Base-by-base conservation (phyloP, 2,888 invertebrate species). In the Epinotia nisella region DNA sequence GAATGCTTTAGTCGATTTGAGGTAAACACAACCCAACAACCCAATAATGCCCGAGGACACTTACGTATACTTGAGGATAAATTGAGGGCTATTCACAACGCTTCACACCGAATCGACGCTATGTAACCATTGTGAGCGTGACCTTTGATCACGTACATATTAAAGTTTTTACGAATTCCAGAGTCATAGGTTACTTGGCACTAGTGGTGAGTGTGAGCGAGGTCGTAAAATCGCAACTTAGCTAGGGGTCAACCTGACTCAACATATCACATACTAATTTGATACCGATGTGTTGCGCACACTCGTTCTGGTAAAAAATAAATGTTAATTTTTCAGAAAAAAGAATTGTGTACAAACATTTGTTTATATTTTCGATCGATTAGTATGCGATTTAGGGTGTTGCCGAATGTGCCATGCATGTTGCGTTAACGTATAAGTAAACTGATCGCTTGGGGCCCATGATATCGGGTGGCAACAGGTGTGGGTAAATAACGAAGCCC, bases 391-490 rank as follows among this genome's bases (percentile, higher is more conserved):
- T 35, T 53, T 15, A 51, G n/a, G 39, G 41, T 41, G 39, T 41
- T 5, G 13, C 17, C n/a, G 58, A 41, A 11, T 1, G 29, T n/a
- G 17, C 58, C 61, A 41, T 53, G 56, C 61, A 41, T 53, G 56
- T 39, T 59, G n/a, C 29, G 56, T 17, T 29, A 56, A 56, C 17
- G 17, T 17, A 5, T 15, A n/a, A 61, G 11, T 15, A n/a, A 61
- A 24, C 24, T 24, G 56, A 62, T 61, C 17, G 39, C 51, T 65
- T 51, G 21, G 51, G 64, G 19, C 51, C 51, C 21, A 11, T 35
- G n/a, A 35, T 62, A 62, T 62, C 45, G 58, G 58, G 17, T 70
- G 56, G 70, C 29, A 58, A 59, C 70, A 71, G 39, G 58, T 65
- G 70, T 17, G 5, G 17, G 15, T 21, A 29, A 56, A 17, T 24